These are phyloP conservation scores for Mus spretus DNA, from an alignment of 2,797 vertebrate species.

Conservation along the genomic window DNA sequence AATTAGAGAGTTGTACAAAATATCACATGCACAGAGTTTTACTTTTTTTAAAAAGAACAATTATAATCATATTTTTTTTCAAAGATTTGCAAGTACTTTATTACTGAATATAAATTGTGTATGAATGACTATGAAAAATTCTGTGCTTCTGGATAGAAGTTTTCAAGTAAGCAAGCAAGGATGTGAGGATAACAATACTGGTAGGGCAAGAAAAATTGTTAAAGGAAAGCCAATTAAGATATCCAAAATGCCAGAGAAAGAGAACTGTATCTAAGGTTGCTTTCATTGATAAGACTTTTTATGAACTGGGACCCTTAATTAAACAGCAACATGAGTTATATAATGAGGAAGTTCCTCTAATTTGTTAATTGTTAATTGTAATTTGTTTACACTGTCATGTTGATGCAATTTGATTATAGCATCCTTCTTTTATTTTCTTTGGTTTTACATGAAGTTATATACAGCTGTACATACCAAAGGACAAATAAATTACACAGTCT, in stretches of 20 bases:
- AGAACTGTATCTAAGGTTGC: background rate
- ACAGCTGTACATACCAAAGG: background rate
- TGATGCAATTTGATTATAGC: background rate
- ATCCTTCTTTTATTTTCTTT: background rate
- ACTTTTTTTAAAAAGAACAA: constrained; percentile 13
- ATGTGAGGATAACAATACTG: background rate
- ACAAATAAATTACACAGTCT: too few species aligned
- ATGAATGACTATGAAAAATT: background rate
- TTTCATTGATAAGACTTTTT: background rate
- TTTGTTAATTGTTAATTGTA: background rate
- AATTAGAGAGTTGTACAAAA: constrained; percentile 10
- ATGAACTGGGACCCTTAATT: background rate
- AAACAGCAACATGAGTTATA: background rate
- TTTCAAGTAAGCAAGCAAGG: constrained; percentile 10
- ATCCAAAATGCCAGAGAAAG: background rate
- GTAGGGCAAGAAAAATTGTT: background rate
- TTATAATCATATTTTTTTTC: constrained; percentile 4
- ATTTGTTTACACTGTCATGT: too few species aligned
- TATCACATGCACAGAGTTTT: background rate
- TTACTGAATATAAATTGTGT: background rate
- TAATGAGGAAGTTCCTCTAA: background rate
- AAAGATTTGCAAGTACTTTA: background rate
- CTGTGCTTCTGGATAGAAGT: background rate
- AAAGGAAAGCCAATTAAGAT: background rate
- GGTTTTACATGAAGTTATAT: background rate